These are phyloP conservation scores for Eristalis pertinax DNA, from an alignment of 2,888 invertebrate genomes.

Conservation along the genomic window DNA sequence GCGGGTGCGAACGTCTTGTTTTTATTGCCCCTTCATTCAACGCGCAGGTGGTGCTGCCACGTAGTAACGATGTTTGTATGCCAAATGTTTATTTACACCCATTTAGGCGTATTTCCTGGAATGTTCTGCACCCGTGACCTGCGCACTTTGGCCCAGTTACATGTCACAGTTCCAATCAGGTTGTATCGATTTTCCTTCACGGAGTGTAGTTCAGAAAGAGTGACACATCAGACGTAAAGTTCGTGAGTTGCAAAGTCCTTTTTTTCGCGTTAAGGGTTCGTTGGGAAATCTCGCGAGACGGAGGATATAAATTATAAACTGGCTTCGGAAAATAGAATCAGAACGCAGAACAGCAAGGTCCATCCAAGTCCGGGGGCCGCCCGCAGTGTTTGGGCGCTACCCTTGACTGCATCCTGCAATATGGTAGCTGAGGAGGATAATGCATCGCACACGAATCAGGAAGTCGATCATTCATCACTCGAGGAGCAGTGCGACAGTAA, in stretches of 20 bases:
- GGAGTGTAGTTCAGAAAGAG: neutral
- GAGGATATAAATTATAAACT: constrained; percentile 77
- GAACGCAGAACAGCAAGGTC: constrained; percentile 83
- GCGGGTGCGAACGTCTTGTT: too few relatives aligned
- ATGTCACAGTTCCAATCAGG: neutral
- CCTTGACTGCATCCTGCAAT: constrained; percentile 89
- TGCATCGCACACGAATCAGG: constrained; percentile 81
- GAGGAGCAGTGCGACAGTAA: constrained; percentile 82
- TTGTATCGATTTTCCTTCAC: neutral
- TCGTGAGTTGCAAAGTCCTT: neutral
- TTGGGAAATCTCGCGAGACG: neutral
- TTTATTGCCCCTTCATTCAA: neutral
- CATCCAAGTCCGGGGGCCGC: constrained; percentile 94
- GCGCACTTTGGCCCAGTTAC: neutral
- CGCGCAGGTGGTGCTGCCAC: too few relatives aligned
- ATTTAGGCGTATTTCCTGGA: neutral
- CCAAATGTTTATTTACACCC: neutral
- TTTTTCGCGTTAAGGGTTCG: neutral
- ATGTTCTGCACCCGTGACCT: neutral
- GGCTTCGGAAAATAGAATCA: constrained; percentile 80
- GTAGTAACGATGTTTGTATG: neutral
- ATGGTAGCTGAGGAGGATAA: constrained; percentile 88
- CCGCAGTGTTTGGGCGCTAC: constrained; percentile 94
- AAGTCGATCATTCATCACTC: constrained; percentile 79
- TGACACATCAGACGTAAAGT: neutral